phyloP scores from a whole-genome alignment of 2,113 vertebrate species.

The Microcebus murinus region DNA sequence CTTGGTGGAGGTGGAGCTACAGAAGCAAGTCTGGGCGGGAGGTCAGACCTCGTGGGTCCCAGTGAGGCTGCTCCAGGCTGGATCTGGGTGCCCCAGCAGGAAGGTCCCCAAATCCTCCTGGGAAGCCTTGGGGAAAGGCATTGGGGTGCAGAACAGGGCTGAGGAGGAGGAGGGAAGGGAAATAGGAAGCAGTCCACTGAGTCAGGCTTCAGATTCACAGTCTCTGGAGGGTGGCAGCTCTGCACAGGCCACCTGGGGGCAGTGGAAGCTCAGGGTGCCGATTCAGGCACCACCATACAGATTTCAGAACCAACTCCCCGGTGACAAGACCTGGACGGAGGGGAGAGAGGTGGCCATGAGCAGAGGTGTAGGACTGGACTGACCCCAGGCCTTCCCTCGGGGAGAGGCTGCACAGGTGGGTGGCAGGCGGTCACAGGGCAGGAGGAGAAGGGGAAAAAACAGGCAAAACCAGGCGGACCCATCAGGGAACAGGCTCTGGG shows the following conservation, averaged over 20 bases:
- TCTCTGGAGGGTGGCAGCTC: slow-evolving; percentile 71
- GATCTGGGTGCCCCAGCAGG: neutral
- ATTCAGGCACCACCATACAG: slow-evolving; percentile 58
- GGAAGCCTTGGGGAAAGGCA: slow-evolving; percentile 65
- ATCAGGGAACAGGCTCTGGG: neutral
- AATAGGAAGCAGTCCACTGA: neutral
- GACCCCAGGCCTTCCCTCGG: neutral
- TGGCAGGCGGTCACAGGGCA: neutral
- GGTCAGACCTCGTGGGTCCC: slow-evolving; percentile 64
- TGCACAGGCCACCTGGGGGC: neutral
- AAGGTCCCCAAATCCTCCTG: neutral
- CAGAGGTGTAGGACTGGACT: neutral
- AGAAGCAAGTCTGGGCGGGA: slow-evolving; percentile 34
- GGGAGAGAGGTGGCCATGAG: slow-evolving; percentile 15
- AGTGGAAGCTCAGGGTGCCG: slow-evolving; percentile 14
- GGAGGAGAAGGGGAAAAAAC: neutral
- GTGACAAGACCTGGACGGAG: slow-evolving; percentile 60
- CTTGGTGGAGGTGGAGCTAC: slow-evolving; percentile 66
- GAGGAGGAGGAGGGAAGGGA: neutral
- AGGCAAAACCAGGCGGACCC: neutral
- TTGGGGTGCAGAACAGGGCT: slow-evolving; percentile 13
- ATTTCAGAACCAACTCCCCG: slow-evolving; percentile 42
- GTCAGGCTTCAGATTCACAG: slow-evolving; percentile 80
- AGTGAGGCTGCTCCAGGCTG: neutral
- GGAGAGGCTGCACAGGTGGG: neutral